Evolutionary conservation across 2,113 vertebrate species (phyloP), one percentile per base, ranked within the genome.

Genomic region (Corythornis cristatus): DNA sequence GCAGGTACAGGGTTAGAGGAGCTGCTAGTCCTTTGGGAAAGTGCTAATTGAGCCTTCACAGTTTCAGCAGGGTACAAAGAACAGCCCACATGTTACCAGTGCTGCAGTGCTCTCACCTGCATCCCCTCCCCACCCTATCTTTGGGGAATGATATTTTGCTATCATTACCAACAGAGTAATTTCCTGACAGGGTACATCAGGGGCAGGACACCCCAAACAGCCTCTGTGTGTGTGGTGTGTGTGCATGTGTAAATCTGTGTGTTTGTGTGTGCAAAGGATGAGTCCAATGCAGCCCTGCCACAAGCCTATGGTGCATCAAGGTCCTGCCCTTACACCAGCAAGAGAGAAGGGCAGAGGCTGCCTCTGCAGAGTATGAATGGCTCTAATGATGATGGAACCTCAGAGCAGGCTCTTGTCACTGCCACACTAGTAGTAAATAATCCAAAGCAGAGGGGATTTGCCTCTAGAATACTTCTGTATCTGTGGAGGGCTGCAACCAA

Each of bases 151-250:
- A 31, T 14, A 51, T 7, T 86, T 50, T 46, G 40, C n/a, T n/a
- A 6, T 58, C 2, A 0, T 26, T 54, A 29, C 50, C 35, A 76
- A 40, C 31, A 11, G 15, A 50, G 42, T 54, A 42, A 75, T 57
- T 37, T 64, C 40, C 70, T 58, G 37, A 37, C 25, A n/a, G 45
- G 5, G 5, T 40, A 8, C 6, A 2, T 9, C 40, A 46, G 28
- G 16, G 61, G 19, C 37, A 78, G 51, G 46, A 20, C 26, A 46
- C 15, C 15, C 33, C 17, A 35, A 31, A 19, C 23, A 45, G 71
- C 6, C 2, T 0, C 4, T 5, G 18, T 21, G 26, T 33, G 1
- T 14, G 5, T 5, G 15, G 25, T 33, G 1, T 12, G 28, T 29
- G 6, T 21, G 22, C 37, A 37, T 37, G 37, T 37, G 37, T 37